A percentile compares a stretch with the other conserved stretches of the same genome.
Evolutionary conservation across 2,113 vertebrate genomes (phyloP).

Genomic region (Emydura subglobosa): DNA sequence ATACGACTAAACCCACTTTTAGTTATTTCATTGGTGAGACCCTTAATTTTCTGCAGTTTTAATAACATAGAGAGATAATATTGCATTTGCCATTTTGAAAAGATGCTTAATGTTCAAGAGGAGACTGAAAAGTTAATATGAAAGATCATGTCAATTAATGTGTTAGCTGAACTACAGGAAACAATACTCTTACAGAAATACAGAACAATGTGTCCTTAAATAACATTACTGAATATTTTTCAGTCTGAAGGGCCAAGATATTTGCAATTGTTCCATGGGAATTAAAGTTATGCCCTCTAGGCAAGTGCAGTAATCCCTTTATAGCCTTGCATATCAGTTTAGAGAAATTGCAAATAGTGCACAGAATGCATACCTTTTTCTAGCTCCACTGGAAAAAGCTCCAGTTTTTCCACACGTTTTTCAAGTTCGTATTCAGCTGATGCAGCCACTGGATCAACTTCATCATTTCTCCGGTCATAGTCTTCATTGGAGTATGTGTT

Average conservation of each 20-base stretch:
- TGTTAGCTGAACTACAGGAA: not conserved
- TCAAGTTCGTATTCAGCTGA: conserved; percentile 98
- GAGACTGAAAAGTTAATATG: not conserved
- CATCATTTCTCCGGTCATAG: conserved; percentile 96
- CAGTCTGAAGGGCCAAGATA: not conserved
- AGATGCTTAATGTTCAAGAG: not conserved
- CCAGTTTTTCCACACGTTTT: conserved; percentile 97
- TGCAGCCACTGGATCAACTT: conserved; percentile 97
- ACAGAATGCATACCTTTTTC: conserved; percentile 89
- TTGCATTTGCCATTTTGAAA: not conserved
- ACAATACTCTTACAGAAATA: not conserved
- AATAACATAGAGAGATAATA: not conserved
- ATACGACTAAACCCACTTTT: not conserved
- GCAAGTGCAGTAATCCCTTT: not conserved
- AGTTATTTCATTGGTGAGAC: not conserved
- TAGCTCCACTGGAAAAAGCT: conserved; percentile 96
- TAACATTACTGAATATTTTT: not conserved
- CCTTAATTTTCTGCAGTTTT: not conserved
- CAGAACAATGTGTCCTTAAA: not conserved
- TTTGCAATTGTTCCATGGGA: not conserved
- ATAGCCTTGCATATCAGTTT: not conserved
- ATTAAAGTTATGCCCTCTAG: not conserved
- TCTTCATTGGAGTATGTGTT: conserved; percentile 98
- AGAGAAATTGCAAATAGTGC: not conserved
- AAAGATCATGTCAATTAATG: not conserved